These are phyloP conservation scores for Stegostoma tigrinum DNA, from an alignment of 2,113 vertebrate species.

Conservation along the genomic window DNA sequence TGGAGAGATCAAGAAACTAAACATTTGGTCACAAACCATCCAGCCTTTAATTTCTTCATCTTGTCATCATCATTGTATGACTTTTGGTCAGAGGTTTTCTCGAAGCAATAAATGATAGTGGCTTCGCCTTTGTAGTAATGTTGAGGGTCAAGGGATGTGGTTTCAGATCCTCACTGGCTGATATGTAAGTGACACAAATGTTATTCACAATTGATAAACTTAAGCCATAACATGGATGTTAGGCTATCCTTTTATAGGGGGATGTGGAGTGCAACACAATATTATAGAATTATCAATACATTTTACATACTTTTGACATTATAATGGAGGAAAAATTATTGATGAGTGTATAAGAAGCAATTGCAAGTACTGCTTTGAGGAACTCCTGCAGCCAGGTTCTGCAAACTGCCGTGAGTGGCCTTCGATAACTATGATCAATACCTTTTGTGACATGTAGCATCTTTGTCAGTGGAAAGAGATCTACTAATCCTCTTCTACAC, in stretches of 20 bases:
- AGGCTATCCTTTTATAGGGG: not conserved
- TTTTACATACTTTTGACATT: not conserved
- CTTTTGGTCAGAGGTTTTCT: not conserved
- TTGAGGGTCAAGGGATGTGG: not conserved
- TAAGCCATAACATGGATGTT: not conserved
- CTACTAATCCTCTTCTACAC: not conserved
- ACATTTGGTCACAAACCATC: not conserved
- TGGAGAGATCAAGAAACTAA: not conserved
- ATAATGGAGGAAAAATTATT: not conserved
- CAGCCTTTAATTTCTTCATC: no score
- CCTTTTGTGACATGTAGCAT: not conserved
- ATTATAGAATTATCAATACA: not conserved
- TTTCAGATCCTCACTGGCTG: not conserved
- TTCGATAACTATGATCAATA: not conserved
- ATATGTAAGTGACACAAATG: not conserved
- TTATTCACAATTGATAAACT: not conserved
- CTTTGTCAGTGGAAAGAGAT: not conserved
- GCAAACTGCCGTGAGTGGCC: not conserved
- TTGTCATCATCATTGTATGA: not conserved
- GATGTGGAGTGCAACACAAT: not conserved
- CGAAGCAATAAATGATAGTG: not conserved
- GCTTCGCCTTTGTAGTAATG: not conserved
- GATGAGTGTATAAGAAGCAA: not conserved
- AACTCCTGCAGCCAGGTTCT: not conserved
- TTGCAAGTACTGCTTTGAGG: not conserved